A percentile compares a stretch with the other conserved stretches of the same genome.
phyloP scores from a whole-genome alignment of 2,113 vertebrate genomes.

The Beaufortia kweichowensis region DNA sequence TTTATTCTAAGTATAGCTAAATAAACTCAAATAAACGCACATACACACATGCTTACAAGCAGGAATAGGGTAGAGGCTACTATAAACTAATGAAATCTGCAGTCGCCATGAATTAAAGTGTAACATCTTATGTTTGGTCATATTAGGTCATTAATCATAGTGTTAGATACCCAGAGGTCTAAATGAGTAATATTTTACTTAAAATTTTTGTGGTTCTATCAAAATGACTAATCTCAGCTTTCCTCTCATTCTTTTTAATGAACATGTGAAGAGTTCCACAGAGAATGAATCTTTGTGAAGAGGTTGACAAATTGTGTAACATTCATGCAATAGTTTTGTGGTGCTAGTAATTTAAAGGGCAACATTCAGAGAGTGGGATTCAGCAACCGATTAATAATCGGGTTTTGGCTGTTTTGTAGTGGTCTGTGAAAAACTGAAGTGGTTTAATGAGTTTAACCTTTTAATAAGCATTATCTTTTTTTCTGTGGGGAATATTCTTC shows the following conservation, averaged over 20 bases:
- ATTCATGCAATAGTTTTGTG: not conserved
- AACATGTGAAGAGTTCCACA: conserved; percentile 8
- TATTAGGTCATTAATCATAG: conserved; percentile 12
- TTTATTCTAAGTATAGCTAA: not conserved
- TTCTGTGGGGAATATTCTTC: not conserved
- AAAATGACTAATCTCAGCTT: conserved; percentile 5
- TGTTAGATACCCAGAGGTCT: conserved; percentile 10
- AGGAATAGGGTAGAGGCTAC: not conserved
- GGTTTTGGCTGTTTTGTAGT: not conserved
- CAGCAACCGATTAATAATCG: not conserved
- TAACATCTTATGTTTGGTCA: conserved; percentile 13
- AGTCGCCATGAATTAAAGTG: not conserved
- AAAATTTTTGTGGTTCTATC: not conserved
- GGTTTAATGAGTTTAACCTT: conserved; percentile 15
- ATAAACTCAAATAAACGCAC: no score
- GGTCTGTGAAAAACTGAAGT: not conserved
- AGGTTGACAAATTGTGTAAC: not conserved
- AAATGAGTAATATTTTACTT: conserved; percentile 21
- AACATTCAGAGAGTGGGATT: not conserved
- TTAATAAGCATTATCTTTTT: not conserved
- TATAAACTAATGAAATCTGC: not conserved
- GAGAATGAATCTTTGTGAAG: not conserved
- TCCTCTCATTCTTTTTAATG: conserved; percentile 25
- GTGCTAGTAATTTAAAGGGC: conserved; percentile 25
- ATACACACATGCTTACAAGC: not conserved